Conservation (phyloP, 1,140 invertebrate genomes). For the Protaetia brevitarsis region DNA sequence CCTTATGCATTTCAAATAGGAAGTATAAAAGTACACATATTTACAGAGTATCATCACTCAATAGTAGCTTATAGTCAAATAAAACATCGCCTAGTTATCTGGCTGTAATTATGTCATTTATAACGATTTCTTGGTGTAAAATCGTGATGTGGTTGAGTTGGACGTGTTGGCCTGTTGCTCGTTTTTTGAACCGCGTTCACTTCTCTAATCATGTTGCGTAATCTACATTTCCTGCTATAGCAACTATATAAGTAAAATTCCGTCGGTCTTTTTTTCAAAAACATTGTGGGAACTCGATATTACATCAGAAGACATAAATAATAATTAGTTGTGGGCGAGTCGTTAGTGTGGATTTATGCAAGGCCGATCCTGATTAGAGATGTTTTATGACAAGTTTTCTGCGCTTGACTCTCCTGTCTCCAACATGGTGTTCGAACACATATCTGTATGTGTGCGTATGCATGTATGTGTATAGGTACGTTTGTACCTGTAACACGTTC, state of each 20-base stretch:
- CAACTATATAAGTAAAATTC: conserved; percentile 16
- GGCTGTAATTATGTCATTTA: conserved; percentile 19
- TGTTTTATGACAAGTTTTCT: conserved; percentile 20
- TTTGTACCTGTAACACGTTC: too few relatives aligned
- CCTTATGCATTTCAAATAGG: too few relatives aligned
- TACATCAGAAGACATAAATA: conserved; percentile 22
- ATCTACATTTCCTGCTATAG: conserved; percentile 19
- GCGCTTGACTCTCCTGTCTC: conserved; percentile 1
- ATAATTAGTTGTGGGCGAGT: conserved; percentile 28
- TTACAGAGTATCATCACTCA: too few relatives aligned
- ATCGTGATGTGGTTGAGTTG: neutral
- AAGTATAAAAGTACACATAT: too few relatives aligned
- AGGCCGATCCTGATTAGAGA: conserved; percentile 24
- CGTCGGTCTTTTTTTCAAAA: conserved; percentile 18
- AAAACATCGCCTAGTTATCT: too few relatives aligned
- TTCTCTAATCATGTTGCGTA: conserved; percentile 19
- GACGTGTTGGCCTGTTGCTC: neutral
- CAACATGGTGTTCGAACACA: neutral
- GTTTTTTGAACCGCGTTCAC: conserved; percentile 5
- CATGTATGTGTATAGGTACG: neutral
- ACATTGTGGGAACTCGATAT: conserved; percentile 23
- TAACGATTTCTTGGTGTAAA: conserved; percentile 10
- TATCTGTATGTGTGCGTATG: neutral
- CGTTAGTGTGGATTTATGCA: conserved; percentile 26
- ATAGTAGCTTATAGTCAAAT: too few relatives aligned